Base-by-base conservation (phyloP, 2,888 invertebrate species). In the Melieria crassipennis region DNA sequence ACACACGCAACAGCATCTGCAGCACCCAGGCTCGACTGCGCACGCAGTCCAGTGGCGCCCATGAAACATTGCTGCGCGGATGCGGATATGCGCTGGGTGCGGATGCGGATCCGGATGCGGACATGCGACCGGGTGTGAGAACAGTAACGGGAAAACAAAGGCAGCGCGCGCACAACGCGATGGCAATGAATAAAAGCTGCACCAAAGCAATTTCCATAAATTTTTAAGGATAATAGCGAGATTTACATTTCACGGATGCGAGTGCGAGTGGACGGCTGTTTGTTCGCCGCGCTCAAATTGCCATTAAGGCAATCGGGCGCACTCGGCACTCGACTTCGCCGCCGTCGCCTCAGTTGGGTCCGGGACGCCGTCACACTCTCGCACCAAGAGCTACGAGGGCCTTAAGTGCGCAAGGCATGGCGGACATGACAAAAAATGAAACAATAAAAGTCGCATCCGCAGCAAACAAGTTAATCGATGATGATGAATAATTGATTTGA, bases 401-500 rank as follows among this genome's bases (percentile, higher is more conserved):
- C n/a, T 52, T 52, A 52, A n/a, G 6, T 13, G 52, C 52, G n/a
- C 52, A 11, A 50, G 50, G 50, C 30, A 50, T 2, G 7, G 3
- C 50, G 11, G 9, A 50, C 50, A 50, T 10, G 11, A 50, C 7
- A 50, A 52, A 52, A 52, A 52, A 52, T 52, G 52, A 52, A 52
- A 52, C 52, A 52, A 52, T 52, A 9, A 52, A 52, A 52, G 11
- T 11, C 52, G 6, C 52, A 52, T 52, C 52, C 5, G 2, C 30
- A 3, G 30, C 30, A 68, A 55, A 47, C 60, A 71, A 68, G 65
- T 73, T 71, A 75, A 74, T 73, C 73, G 73, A 70, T 75, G 69
- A 30, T 70, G 73, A 70, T 76, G 71, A 74, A 76, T 75, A 74
- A 73, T 75, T 73, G 61, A 76, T 72, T 69, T 64, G 57, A 73